phyloP scores from a whole-genome alignment of 2,113 vertebrate genomes.

The Danionella cerebrum region DNA sequence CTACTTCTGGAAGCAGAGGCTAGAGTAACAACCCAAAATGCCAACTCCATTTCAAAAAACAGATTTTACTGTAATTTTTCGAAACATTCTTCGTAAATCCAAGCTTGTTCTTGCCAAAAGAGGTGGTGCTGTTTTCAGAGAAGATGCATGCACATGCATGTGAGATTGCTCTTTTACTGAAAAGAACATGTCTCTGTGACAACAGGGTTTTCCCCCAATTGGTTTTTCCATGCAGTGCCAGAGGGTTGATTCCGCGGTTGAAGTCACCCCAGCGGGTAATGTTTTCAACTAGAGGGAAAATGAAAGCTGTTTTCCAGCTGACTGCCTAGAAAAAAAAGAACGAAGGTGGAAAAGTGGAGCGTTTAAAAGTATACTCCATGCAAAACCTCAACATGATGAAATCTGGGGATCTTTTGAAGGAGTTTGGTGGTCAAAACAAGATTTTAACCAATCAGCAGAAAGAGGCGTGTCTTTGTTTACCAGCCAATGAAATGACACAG shows the following conservation, averaged over 20 bases:
- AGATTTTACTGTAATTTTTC: no score
- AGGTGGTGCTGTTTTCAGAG: constrained; percentile 27
- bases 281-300: constrained; percentile 1
- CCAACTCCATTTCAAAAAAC: no score
- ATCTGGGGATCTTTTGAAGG: no score
- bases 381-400: no score
- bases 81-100: no score
- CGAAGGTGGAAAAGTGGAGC: not conserved
- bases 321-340: constrained; percentile 26
- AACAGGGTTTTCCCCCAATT: not conserved
- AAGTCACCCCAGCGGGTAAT: not conserved
- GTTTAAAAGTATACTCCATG: no score
- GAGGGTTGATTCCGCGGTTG: not conserved
- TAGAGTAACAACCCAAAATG: no score
- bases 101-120: not conserved
- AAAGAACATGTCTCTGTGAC: not conserved
- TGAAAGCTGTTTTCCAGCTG: constrained; percentile 10
- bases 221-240: constrained; percentile 15
- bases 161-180: not conserved
- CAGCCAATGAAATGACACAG: no score
- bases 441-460: no score
- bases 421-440: no score
- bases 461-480: no score
- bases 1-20: no score
- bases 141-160: constrained; percentile 30